Percentiles rank a stretch among this genome's conserved stretches.
Evolutionary conservation across 2,797 vertebrate species (phyloP).

Genomic region (Manis pentadactyla): DNA sequence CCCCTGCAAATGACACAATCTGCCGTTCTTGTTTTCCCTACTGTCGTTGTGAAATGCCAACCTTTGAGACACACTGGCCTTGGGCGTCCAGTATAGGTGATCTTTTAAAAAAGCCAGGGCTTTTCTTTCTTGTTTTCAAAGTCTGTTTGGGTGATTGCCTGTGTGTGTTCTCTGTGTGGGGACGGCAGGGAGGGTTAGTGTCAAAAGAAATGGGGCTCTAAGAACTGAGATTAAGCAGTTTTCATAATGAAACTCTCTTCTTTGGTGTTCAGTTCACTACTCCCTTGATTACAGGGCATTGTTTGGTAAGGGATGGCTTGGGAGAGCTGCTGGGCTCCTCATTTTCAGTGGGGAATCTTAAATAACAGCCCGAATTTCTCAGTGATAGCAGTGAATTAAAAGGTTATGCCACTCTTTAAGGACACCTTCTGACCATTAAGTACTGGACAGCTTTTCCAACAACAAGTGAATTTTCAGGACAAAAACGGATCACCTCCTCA

Average conservation of each 20-base stretch:
- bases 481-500: slow-evolving; percentile 75
- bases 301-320: slow-evolving; percentile 26
- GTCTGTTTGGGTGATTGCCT: slow-evolving; percentile 40
- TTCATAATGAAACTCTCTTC: slow-evolving; percentile 17
- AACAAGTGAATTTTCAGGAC: slow-evolving; percentile 78
- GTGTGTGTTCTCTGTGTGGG: neutral
- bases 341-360: slow-evolving; percentile 59
- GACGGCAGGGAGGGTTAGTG: neutral
- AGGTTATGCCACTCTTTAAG: slow-evolving; percentile 71
- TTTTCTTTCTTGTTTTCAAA: slow-evolving; percentile 58
- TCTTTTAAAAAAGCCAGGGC: slow-evolving; percentile 64
- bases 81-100: slow-evolving; percentile 67
- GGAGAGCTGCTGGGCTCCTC: neutral
- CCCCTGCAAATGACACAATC: slow-evolving; percentile 83
- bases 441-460: slow-evolving; percentile 53
- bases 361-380: slow-evolving; percentile 61
- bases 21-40: slow-evolving; percentile 79
- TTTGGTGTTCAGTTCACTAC: neutral
- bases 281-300: slow-evolving; percentile 4
- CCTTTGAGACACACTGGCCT: slow-evolving; percentile 78
- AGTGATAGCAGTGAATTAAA: slow-evolving; percentile 75
- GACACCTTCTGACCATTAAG: slow-evolving; percentile 66
- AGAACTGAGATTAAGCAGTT: slow-evolving; percentile 27
- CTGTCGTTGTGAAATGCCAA: slow-evolving; percentile 69
- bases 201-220: slow-evolving; percentile 33